Conservation (phyloP, 2,113 vertebrate genomes). For the Ivindomyrus marchei region DNA sequence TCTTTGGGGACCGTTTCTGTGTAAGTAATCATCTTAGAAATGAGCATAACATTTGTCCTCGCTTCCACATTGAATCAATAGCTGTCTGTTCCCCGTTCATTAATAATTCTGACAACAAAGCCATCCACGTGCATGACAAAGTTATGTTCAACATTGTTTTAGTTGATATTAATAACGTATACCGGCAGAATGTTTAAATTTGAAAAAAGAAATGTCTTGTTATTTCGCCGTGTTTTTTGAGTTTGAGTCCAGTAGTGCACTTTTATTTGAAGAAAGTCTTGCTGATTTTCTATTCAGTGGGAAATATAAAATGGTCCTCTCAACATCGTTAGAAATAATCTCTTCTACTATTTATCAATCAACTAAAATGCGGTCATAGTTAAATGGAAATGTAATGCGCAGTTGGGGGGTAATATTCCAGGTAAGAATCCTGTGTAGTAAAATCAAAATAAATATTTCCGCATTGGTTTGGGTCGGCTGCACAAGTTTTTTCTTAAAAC, state of each 20-base stretch:
- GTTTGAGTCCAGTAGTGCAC: not conserved
- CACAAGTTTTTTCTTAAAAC: not conserved
- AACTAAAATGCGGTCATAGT: not conserved
- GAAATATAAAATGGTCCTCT: not conserved
- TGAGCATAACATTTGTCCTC: constrained; percentile 13
- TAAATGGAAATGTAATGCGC: not conserved
- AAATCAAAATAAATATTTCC: not conserved
- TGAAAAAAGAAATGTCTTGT: not conserved
- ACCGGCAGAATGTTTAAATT: not conserved
- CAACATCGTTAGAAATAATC: not conserved
- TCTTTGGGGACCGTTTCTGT: constrained; percentile 16
- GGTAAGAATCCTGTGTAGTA: not conserved
- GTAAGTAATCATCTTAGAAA: constrained; percentile 9
- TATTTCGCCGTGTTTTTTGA: not conserved
- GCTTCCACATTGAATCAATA: constrained; percentile 3
- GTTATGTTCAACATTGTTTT: not conserved
- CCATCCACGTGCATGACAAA: not conserved
- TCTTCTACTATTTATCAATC: not conserved
- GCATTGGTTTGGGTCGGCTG: not conserved
- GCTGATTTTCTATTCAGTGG: not conserved
- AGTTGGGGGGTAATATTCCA: not conserved
- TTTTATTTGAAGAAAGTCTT: not conserved
- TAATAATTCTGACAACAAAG: constrained; percentile 1
- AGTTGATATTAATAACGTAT: not conserved
- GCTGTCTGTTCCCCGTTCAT: not conserved